Evolutionary conservation across 2,797 vertebrate genomes (phyloP).

Genomic region (Rhinoraja longicauda): DNA sequence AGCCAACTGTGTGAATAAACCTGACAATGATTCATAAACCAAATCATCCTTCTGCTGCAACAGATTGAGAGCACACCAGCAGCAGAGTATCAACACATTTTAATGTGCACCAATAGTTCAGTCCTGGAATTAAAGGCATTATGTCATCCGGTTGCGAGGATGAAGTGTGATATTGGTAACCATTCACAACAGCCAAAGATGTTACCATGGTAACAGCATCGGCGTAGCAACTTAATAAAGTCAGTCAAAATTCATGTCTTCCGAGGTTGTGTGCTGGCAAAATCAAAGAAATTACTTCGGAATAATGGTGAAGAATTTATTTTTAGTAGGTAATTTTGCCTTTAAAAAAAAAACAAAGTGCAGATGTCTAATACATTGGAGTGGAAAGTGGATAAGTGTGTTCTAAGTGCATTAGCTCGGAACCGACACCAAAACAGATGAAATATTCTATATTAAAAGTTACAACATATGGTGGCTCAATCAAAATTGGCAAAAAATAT

Average conservation of each 20-base stretch:
- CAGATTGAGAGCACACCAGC: conserved; percentile 37
- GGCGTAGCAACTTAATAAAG: conserved; percentile 15
- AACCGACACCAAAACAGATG: not conserved
- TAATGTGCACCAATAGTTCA: conserved; percentile 37
- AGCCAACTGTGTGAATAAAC: conserved; percentile 35
- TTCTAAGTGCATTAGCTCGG: not conserved
- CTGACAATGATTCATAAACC: conserved; percentile 37
- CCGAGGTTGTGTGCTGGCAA: not conserved
- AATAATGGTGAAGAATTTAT: not conserved
- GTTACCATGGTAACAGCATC: conserved; percentile 35
- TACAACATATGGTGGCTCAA: not conserved
- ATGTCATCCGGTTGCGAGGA: conserved; percentile 35
- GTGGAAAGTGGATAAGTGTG: not conserved
- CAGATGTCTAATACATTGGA: not conserved
- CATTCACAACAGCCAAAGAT: conserved; percentile 27
- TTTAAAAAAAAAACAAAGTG: not conserved
- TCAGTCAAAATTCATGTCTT: conserved; percentile 14
- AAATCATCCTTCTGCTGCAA: conserved; percentile 36
- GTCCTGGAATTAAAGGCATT: conserved; percentile 35
- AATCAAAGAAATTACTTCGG: not conserved
- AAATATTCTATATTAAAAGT: not conserved
- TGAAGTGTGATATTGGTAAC: conserved; percentile 33
- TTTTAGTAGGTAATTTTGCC: not conserved
- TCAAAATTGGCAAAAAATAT: not conserved
- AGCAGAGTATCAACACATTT: conserved; percentile 39